phyloP scores from a whole-genome alignment of 2,113 vertebrate species.

The Mus pahari region DNA sequence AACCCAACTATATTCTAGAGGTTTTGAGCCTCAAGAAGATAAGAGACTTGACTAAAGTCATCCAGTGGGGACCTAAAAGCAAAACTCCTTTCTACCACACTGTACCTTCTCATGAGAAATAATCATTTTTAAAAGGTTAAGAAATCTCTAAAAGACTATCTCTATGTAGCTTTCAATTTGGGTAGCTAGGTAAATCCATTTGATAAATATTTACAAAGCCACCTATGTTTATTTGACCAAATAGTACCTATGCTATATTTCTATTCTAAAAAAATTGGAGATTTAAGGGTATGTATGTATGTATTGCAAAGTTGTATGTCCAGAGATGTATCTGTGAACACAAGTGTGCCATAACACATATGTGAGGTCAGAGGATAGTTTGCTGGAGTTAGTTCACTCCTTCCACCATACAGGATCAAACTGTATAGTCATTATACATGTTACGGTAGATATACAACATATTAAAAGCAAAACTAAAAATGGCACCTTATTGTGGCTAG shows the following conservation, averaged over 20 bases:
- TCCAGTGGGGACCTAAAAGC: neutral
- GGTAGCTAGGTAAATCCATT: neutral
- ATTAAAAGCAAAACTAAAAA: constrained; percentile 12
- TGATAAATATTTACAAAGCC: neutral
- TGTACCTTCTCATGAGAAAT: neutral
- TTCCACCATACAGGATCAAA: neutral
- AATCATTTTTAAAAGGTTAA: neutral
- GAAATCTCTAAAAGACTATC: constrained; percentile 12
- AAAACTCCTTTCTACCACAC: neutral
- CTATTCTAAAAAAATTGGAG: neutral
- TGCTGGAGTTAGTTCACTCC: neutral
- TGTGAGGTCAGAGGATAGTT: neutral
- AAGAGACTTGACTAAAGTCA: constrained; percentile 41
- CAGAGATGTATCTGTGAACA: too few relatives aligned
- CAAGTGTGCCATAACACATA: neutral
- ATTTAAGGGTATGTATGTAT: neutral
- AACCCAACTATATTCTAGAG: neutral
- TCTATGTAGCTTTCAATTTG: neutral
- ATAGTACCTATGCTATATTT: constrained; percentile 3
- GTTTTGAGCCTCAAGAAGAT: constrained; percentile 20
- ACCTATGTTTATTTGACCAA: constrained; percentile 3
- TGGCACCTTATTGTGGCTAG: neutral
- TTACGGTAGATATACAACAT: neutral
- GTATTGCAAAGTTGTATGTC: too few relatives aligned
- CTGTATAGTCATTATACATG: too few relatives aligned